These are phyloP conservation scores for Macrotis lagotis DNA, from an alignment of 2,113 vertebrate genomes.

Conservation along the genomic window DNA sequence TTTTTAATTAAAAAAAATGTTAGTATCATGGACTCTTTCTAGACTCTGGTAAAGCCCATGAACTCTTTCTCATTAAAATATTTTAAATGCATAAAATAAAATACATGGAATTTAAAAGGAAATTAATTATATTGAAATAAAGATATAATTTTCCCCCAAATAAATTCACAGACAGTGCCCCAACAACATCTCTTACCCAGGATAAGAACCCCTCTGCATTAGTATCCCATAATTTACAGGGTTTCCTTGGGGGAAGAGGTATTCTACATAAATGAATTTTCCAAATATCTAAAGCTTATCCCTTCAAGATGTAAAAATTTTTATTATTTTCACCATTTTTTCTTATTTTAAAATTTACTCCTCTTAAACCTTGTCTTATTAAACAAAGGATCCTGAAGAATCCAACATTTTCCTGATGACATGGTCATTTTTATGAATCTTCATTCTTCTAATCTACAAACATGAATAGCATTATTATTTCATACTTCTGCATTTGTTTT, in stretches of 20 bases:
- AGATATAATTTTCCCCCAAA: neutral
- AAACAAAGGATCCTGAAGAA: neutral
- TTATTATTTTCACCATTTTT: constrained; percentile 44
- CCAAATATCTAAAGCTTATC: constrained; percentile 45
- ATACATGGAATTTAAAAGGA: neutral
- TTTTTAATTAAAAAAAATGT: neutral
- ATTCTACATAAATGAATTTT: constrained; percentile 47
- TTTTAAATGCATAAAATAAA: neutral
- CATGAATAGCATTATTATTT: neutral
- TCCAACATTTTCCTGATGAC: constrained; percentile 31
- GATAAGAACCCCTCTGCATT: neutral
- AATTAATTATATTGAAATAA: neutral
- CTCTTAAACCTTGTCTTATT: neutral
- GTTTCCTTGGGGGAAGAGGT: neutral
- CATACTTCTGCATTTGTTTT: neutral
- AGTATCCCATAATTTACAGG: constrained; percentile 56
- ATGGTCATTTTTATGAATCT: constrained; percentile 24
- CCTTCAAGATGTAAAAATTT: constrained; percentile 33
- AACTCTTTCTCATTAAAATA: neutral
- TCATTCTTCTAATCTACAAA: neutral
- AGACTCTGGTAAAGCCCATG: neutral
- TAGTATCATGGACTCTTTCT: neutral
- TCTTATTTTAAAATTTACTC: constrained; percentile 5
- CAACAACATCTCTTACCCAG: too few relatives aligned
- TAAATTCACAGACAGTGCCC: neutral